A percentile compares a stretch with the other conserved stretches of the same genome.
Evolutionary conservation across 2,888 invertebrate species (phyloP).

Genomic region (Eilema sororculum): DNA sequence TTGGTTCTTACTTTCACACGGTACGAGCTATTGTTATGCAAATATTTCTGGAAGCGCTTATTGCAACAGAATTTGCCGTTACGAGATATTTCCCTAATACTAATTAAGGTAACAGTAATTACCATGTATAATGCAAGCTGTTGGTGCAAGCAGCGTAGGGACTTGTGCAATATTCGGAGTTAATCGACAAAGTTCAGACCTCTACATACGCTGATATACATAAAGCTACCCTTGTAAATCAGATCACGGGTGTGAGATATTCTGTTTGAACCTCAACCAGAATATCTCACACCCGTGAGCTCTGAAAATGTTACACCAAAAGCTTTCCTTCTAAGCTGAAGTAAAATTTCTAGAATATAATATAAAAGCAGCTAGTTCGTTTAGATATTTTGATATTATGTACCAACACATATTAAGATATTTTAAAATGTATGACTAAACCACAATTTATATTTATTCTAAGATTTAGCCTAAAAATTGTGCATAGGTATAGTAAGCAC

Average conservation of each 20-base stretch:
- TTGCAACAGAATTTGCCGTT: conserved; percentile 50
- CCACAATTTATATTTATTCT: background rate
- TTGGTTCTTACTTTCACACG: conserved; percentile 80
- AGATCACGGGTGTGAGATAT: conserved; percentile 28
- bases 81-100: conserved; percentile 34
- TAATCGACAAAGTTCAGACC: conserved; percentile 55
- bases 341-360: background rate
- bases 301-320: background rate
- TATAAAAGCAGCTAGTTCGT: background rate
- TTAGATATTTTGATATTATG: background rate
- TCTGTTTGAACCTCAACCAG: conserved; percentile 26
- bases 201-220: conserved; percentile 31
- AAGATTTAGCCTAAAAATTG: background rate
- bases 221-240: conserved; percentile 31
- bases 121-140: conserved; percentile 37
- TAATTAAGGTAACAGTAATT: conserved; percentile 49
- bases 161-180: conserved; percentile 52
- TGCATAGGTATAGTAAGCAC: background rate
- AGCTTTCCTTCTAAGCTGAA: background rate
- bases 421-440: too few relatives aligned
- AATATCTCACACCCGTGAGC: too few relatives aligned
- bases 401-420: background rate
- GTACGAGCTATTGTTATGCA: conserved; percentile 68
- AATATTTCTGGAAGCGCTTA: conserved; percentile 53
- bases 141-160: conserved; percentile 40